Base-by-base conservation (phyloP, 2,797 vertebrate genomes). In the Notolepis coatsorum region DNA sequence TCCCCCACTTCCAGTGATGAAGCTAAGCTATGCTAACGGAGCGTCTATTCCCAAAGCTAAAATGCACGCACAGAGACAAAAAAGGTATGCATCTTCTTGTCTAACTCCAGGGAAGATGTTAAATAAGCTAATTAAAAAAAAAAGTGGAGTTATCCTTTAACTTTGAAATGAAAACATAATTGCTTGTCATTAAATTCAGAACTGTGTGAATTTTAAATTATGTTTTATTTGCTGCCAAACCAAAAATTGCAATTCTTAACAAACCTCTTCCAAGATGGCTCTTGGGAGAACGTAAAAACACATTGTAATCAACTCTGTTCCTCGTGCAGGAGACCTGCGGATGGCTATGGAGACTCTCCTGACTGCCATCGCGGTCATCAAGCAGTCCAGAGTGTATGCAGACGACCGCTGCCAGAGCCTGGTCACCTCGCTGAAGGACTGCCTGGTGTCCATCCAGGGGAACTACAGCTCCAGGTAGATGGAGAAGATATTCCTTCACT, bases 311-410 rank as follows among this genome's bases (percentile, higher is more conserved):
- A n/a, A n/a, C n/a, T 4, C 5, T 28, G 0, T 0, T 2, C n/a
- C 9, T 25, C 2, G 17, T 63, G 3, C 84, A 98, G 97, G 95
- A 25, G 95, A 98, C 66, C 91, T 95, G 73, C 90, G 90, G 10
- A 92, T 94, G 0, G 94, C 96, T n/a, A 98, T 97, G 65, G 97
- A 99, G 91, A 98, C 97, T 0, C 89, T 98, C 50, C 90, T 97
- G 62, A 98, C 96, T 0, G 96, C 97, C 66, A 97, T 97, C 20
- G 95, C 96, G 0, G 95, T 98, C 68, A 97, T 98, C 84, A 98
- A 97, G 77, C 96, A 99, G 90, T 99, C 97, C 4, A 94, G 93
- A 12, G 96, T 98, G 3, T 95, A 92, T 42, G 89, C 79, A 5
- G 96, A 98, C 15, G 95, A 97, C 69, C 94, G 96, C 8, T 98